Evolutionary conservation across 2,888 invertebrate genomes (phyloP), one percentile per base, ranked within the genome.

Genomic region (Thera britannica): DNA sequence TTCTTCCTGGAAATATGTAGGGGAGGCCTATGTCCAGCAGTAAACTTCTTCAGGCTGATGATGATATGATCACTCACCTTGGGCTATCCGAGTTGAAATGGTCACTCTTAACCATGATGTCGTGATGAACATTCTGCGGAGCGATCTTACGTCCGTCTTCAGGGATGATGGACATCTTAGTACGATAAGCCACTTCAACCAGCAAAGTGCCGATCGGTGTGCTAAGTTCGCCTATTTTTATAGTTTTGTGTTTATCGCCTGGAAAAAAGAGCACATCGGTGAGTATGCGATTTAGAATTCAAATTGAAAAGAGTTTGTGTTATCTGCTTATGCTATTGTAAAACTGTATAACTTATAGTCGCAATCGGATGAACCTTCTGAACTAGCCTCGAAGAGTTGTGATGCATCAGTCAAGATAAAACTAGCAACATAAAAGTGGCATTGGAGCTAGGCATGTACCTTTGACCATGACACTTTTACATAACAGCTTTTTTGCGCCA

Each of bases 81-180:
- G 95, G 90, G 72, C 84, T 90, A 57, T 92, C 95, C 90, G 79
- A 96, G 12, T 85, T 95, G 88, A 98, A 98, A 89, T 98, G 98
- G 88, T 98, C 98, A 83, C 98, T 98, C 85, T 98, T 98, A 35
- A 98, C 94, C 96, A 98, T 97, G 49, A 98, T 97, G 5, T 96
- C 95, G 8, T 76, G 80, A 44, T 74, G 81, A 2, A 77, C 68
- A 0, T 79, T 71, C 0, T 74, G 72, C 36, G 78, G 76, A 34
- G 78, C 76, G 38, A 96, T 95, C 77, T 95, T 95, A 60, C 95
- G 95, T 54, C 95, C 94, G 67, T 96, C 96, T 60, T 97, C 97
- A 0, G 98, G 98, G 23, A 98, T 96, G 76, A 98, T 97, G 2
- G 98, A 97, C 96, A 99, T 97, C 89, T 98, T 97, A 0, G 98